Evolutionary conservation across 2,888 invertebrate species (phyloP).

Genomic region (Teinopalpus imperialis): DNA sequence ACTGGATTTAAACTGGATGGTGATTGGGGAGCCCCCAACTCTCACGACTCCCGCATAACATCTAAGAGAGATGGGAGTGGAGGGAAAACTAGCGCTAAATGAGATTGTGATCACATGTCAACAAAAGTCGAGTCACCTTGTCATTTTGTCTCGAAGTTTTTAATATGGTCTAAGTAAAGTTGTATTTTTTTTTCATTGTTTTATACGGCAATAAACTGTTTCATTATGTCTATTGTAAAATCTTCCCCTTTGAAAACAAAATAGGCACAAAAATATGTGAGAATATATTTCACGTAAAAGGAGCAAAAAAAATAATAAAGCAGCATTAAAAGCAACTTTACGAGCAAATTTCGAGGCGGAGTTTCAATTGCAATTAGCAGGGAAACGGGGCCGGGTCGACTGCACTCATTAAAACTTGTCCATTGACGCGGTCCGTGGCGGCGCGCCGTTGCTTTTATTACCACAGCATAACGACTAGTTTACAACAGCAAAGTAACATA

Average conservation of each 20-base stretch:
- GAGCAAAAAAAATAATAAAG: constrained; percentile 15
- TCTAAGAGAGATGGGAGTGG: too few species aligned
- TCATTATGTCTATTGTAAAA: background rate
- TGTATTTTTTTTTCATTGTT: too few species aligned
- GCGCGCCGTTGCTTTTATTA: background rate
- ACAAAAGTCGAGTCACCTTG: too few species aligned
- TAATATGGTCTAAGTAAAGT: too few species aligned
- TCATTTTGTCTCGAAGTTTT: too few species aligned
- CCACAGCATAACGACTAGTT: constrained; percentile 9
- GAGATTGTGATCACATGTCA: too few species aligned
- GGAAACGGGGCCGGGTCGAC: constrained; percentile 23
- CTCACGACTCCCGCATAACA: too few species aligned
- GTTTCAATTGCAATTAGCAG: constrained; percentile 26
- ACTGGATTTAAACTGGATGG: too few species aligned
- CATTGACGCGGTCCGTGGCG: constrained; percentile 20
- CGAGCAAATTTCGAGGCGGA: constrained; percentile 22
- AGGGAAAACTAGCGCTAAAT: too few species aligned
- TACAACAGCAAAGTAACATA: background rate
- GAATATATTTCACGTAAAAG: constrained; percentile 4
- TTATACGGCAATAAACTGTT: background rate
- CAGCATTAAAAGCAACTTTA: constrained; percentile 19
- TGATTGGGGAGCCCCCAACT: too few species aligned
- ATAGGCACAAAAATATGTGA: background rate
- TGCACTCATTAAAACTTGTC: constrained; percentile 27
- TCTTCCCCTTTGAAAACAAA: background rate